A percentile compares a stretch with the other conserved stretches of the same genome.
phyloP scores from a whole-genome alignment of 2,113 vertebrate species.

The Erinaceus europaeus region DNA sequence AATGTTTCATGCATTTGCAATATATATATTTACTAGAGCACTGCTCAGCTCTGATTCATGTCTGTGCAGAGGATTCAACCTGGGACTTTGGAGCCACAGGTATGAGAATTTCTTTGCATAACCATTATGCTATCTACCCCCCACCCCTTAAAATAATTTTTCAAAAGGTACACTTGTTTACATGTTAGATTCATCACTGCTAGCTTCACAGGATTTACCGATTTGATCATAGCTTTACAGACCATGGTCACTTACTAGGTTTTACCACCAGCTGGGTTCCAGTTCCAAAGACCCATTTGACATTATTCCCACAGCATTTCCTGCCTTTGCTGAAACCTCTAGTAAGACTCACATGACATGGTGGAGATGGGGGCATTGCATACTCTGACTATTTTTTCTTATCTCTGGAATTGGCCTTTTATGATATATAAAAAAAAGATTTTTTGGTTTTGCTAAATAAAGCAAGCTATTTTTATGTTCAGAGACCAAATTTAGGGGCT shows the following conservation, averaged over 20 bases:
- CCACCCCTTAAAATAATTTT: conserved; percentile 53
- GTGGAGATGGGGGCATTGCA: not conserved
- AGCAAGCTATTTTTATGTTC: conserved; percentile 25
- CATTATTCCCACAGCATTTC: conserved; percentile 65
- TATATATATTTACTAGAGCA: too few species aligned
- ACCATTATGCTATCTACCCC: too few species aligned
- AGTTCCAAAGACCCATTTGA: conserved; percentile 53
- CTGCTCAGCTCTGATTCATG: too few species aligned
- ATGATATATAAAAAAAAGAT: not conserved
- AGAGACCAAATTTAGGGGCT: not conserved
- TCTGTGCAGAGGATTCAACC: too few species aligned
- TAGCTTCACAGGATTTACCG: conserved; percentile 30
- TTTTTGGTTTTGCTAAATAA: conserved; percentile 38
- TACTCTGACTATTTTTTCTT: not conserved
- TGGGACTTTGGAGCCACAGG: too few species aligned
- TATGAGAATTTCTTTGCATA: too few species aligned
- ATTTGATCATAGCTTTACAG: conserved; percentile 48
- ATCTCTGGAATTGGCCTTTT: conserved; percentile 16
- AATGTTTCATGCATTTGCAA: conserved; percentile 57
- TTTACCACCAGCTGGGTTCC: conserved; percentile 71
- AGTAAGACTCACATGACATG: not conserved
- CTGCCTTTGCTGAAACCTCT: conserved; percentile 69
- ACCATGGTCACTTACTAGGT: conserved; percentile 67
- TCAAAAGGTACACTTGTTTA: conserved; percentile 25
- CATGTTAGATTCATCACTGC: conserved; percentile 37